Evolutionary conservation across 2,888 invertebrate species (phyloP), one percentile per base, ranked within the genome.

Genomic region (Hypselothyrea guttata): DNA sequence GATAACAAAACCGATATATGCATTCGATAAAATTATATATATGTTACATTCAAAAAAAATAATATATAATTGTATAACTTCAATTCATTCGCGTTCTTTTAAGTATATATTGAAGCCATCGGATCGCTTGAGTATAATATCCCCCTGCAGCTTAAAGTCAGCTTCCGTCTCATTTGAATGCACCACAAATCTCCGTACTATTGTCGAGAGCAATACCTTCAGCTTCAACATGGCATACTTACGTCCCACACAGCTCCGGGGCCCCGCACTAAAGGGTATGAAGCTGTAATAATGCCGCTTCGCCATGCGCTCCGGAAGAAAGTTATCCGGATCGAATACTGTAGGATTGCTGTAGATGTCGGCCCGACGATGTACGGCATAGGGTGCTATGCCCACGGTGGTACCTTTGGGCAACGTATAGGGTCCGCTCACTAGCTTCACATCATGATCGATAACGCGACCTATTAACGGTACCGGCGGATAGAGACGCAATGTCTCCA

Each of bases 381-480:
- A 92, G 0, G 94, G 93, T 0, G 91, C 92, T 8, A 95, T 89
- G 0, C 93, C 92, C 0, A 95, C 93, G 0, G 95, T 94, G 5
- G 93, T 90, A 30, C 94, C 95, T 58, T 93, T 93, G 11, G 95
- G 95, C 1, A 95, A 86, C 0, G 91, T 90, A 81, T 93, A 93
- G 51, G 93, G 91, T 0, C 93, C 92, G 0, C 94, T 93, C 2
- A 89, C 49, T 40, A 88, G 59, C 90, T 93, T 93, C 1, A 94
- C 91, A 77, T 95, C 95, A 44, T 92, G 91, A 45, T 93, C 93
- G 30, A 95, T 89, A 74, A 94, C 92, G 42, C 95, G 92, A 0
- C 94, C 95, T 79, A 95, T 95, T 28, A 94, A 86, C 0, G 95
- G 95, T 63, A 95, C 95, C 77, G 95, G 95, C 76, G 95, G 95